Evolutionary conservation across 2,113 vertebrate species (phyloP), one percentile per base, ranked within the genome.

Genomic region (Halcyon malimbica): DNA sequence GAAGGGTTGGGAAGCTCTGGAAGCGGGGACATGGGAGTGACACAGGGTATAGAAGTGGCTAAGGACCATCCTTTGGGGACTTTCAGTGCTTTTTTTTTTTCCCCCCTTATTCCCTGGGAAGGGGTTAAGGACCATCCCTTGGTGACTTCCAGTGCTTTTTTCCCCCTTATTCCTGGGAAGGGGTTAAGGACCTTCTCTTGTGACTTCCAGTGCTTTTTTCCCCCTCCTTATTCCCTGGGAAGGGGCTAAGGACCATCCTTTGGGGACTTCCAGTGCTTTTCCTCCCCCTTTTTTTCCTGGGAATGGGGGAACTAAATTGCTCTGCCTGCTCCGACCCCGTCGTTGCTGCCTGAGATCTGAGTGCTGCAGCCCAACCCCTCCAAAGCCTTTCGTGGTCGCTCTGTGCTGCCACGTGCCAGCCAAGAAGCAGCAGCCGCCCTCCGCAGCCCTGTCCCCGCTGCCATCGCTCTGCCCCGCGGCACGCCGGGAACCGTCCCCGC

Each of bases 1-100:
- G 39, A 48, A 16, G 35, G 46, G 41, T 5, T 54, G 64, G 46
- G 56, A 42, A 50, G 65, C 51, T 11, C 46, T 35, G 44, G 12
- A 5, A 7, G 53, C 1, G 0, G 11, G 16, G 29, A 5, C 33
- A 6, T 1, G 21, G 25, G 4, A 21, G 29, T 15, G 24, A 8
- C 1, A 54, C 11, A 10, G 23, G 8, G 10, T 17, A 46, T 46
- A 19, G 20, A 46, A 19, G 46, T 46, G 46, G 50, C 50, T 8
- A 51, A 25, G 50, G 50, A 25, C 50, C 50, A 26, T 51, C 24
- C 50, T 25, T 51, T 51, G 50, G 50, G 24, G 50, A 51, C 50
- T 25, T 51, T 7, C 50, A 25, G 24, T 25, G 24, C 13, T 50
- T 42, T 15, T 42, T 48, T 48, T 50, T 42, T 15, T 42, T 48